Evolutionary conservation across 2,888 invertebrate genomes (phyloP).

Genomic region (Bugula neritina): DNA sequence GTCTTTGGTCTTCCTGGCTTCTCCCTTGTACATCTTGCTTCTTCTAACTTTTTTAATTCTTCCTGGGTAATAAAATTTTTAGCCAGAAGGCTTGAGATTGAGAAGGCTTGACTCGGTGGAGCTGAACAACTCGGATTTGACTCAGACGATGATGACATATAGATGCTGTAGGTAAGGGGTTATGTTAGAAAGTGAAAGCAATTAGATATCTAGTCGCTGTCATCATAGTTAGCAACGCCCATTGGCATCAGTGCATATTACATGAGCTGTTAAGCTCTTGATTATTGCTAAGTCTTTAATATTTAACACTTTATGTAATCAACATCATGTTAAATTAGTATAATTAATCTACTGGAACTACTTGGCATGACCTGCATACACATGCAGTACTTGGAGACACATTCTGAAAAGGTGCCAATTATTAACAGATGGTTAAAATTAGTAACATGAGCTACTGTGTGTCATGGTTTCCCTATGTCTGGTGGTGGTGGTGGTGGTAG

Average conservation of each 20-base stretch:
- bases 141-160: neutral
- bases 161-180: neutral
- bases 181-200: neutral
- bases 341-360: no score
- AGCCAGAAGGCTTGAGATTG: neutral
- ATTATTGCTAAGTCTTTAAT: neutral
- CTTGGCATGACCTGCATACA: no score
- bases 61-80: neutral
- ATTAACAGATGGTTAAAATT: no score
- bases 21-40: neutral
- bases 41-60: neutral
- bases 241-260: neutral
- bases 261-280: neutral
- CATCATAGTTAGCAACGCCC: neutral
- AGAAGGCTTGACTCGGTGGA: neutral
- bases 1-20: no score
- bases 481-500: slow-evolving; percentile 21
- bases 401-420: no score
- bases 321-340: no score
- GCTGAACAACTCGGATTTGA: neutral
- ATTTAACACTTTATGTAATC: neutral
- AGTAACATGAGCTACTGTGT: no score
- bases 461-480: no score
- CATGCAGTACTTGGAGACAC: no score
- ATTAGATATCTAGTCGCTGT: neutral